These are phyloP conservation scores for Smithornis capensis DNA, from an alignment of 2,113 vertebrate species.

Conservation along the genomic window DNA sequence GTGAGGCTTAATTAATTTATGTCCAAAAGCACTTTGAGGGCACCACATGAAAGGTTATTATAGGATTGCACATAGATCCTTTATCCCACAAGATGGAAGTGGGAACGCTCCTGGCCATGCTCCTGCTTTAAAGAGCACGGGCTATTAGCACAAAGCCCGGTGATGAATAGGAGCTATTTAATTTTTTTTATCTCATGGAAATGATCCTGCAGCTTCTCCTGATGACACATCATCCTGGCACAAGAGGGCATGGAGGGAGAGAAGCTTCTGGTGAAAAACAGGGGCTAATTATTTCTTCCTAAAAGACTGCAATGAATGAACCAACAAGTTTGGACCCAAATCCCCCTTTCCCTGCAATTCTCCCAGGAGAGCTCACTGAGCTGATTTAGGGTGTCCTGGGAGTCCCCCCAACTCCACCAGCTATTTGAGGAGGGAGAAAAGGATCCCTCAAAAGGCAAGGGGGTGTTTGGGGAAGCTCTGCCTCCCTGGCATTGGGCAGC, in stretches of 20 bases:
- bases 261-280: conserved; percentile 4
- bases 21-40: conserved; percentile 37
- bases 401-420: rapidly evolving
- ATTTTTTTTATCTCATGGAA: neutral
- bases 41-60: conserved; percentile 1
- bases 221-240: conserved; percentile 20
- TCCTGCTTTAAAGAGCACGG: neutral
- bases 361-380: rapidly evolving
- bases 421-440: neutral
- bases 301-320: neutral
- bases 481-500: rapidly evolving
- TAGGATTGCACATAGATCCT: neutral
- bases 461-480: neutral
- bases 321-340: neutral
- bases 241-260: neutral
- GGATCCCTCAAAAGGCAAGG: rapidly evolving
- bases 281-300: neutral
- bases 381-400: neutral
- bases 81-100: conserved; percentile 1
- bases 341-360: neutral
- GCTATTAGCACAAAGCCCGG: neutral
- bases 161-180: conserved; percentile 14
- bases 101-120: neutral
- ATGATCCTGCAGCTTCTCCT: neutral
- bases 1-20: conserved; percentile 44